phyloP scores from a whole-genome alignment of 2,113 vertebrate genomes.

The Pycnonotus jocosus region DNA sequence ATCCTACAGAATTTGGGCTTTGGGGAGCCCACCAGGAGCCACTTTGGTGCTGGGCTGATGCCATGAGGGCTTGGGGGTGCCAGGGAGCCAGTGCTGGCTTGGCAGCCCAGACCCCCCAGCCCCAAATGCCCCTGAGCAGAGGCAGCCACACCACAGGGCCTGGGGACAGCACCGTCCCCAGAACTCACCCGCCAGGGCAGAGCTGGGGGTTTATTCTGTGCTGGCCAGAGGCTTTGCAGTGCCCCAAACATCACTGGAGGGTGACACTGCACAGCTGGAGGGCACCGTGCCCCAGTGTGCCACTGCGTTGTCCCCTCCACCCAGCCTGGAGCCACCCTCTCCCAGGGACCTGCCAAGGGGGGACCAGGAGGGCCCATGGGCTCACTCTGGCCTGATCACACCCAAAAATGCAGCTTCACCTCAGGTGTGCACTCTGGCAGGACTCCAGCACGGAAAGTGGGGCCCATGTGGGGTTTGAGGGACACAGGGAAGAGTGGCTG shows the following conservation, averaged over 20 bases:
- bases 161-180: not conserved
- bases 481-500: not conserved
- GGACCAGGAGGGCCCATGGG: not conserved
- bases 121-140: not conserved
- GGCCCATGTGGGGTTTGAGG: not conserved
- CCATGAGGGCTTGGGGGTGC: not conserved
- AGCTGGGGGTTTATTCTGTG: not conserved
- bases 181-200: accelerated
- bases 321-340: not conserved
- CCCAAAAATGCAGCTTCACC: not conserved
- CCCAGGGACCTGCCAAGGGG: not conserved
- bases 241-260: not conserved
- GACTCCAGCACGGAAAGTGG: accelerated
- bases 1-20: accelerated
- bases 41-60: not conserved
- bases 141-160: not conserved
- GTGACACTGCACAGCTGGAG: not conserved
- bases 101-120: not conserved
- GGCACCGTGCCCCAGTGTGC: not conserved
- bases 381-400: accelerated
- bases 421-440: accelerated
- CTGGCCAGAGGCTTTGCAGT: not conserved
- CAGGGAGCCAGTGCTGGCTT: not conserved
- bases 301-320: not conserved
- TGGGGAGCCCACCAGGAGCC: accelerated